Evolutionary conservation across 2,113 vertebrate species (phyloP), one percentile per base, ranked within the genome.

Genomic region (Myiozetetes cayanensis): DNA sequence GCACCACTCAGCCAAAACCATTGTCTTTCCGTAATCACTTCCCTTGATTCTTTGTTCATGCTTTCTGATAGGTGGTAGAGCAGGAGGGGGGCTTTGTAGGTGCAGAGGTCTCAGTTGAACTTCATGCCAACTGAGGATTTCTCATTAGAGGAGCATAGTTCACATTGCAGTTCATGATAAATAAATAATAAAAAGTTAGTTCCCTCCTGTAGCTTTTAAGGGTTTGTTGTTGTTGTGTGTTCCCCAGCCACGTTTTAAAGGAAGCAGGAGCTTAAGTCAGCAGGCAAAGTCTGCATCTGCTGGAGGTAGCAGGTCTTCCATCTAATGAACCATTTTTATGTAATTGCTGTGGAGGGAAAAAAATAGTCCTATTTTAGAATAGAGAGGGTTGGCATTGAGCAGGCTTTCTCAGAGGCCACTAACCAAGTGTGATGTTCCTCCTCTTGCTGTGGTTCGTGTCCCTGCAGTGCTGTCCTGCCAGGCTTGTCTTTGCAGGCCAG

Each of bases 401-500:
- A 87, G 52, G 11, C 8, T 76, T 41, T 37, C 53, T 22, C 12
- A 53, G 37, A 74, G 62, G n/a, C 46, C 5, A 7, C 39, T 76
- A 22, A 50, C 7, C 0, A 2, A 11, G 44, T 21, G 20, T 2
- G 2, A 4, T 39, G 15, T 71, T 82, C 31, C 12, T 72, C 10
- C 23, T 76, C 71, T 82, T 85, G 33, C 78, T 2, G 2, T 8
- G 20, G 27, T 75, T 68, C 1, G 1, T 0, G 1, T 82, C 37
- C 53, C 72, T 90, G 59, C 76, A 52, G 46, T 55, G 81, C 66
- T 63, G 19, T 62, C 61, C 68, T 92, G 63, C 53, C 1, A 1
- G 70, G 21, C 35, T 90, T 59, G 30, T 35, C 30, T n/a, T 77
- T 0, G 0, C 22, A 12, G 35, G n/a, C 33, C 59, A 46, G 22